phyloP scores from a whole-genome alignment of 2,888 invertebrate genomes.

The Dryobotodes eremita region DNA sequence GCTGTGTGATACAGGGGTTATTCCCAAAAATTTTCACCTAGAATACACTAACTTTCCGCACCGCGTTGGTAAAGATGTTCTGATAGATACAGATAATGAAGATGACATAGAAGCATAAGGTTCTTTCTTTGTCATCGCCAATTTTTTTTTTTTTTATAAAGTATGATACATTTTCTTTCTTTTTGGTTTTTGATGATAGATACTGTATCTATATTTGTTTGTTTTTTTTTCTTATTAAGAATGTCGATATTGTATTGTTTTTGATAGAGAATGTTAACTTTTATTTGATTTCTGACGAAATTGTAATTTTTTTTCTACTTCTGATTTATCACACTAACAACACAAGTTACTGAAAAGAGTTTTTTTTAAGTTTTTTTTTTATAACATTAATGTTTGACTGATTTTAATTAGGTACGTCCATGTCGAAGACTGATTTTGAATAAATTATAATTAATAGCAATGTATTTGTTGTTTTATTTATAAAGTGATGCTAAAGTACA shows the following conservation, averaged over 20 bases:
- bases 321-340: too few species aligned
- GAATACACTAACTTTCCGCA: slow-evolving; percentile 8
- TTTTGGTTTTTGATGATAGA: too few species aligned
- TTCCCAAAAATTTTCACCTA: neutral
- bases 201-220: too few species aligned
- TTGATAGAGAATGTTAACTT: too few species aligned
- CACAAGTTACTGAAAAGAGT: too few species aligned
- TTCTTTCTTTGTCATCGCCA: slow-evolving; percentile 8
- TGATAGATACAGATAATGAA: slow-evolving; percentile 20
- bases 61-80: slow-evolving; percentile 4
- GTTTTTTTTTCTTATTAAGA: too few species aligned
- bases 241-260: too few species aligned
- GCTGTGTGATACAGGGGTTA: slow-evolving; percentile 3
- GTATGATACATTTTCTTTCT: too few species aligned
- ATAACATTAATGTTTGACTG: too few species aligned
- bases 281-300: too few species aligned
- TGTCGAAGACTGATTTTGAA: slow-evolving; percentile 14
- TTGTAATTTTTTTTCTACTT: too few species aligned
- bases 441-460: slow-evolving; percentile 8
- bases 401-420: neutral
- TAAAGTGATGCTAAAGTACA: slow-evolving; percentile 4
- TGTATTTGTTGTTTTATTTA: slow-evolving; percentile 14
- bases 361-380: too few species aligned
- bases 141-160: neutral
- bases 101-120: slow-evolving; percentile 6